These are phyloP conservation scores for Cassiopea andromeda DNA, from an alignment of 30 jellyfish, hydroid and myxozoan species.

Conservation along the genomic window DNA sequence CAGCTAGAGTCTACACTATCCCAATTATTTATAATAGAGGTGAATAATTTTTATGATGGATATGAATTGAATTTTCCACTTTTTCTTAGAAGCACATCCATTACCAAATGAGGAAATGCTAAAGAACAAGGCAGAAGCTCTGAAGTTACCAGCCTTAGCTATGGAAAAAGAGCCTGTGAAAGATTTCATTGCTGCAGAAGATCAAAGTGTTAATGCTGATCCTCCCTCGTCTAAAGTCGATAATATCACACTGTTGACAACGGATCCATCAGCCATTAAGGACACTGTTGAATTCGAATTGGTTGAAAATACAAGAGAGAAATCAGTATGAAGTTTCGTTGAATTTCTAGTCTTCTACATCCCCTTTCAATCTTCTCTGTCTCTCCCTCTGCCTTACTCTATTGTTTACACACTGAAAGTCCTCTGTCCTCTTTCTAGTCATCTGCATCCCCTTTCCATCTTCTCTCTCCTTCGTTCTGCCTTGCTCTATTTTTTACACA, in stretches of 20 bases:
- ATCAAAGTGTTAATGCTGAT: neutral
- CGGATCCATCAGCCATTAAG: slow-evolving; percentile 65
- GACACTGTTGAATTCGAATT: slow-evolving; percentile 10
- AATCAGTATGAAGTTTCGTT: slow-evolving; percentile 6
- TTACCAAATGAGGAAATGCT: neutral
- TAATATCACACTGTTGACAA: slow-evolving; percentile 32
- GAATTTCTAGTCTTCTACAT: too few species aligned
- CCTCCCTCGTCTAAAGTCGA: slow-evolving; percentile 1
- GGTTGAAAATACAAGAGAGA: neutral
- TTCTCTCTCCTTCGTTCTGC: too few species aligned
- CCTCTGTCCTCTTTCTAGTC: too few species aligned
- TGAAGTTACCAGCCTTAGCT: slow-evolving; percentile 13
- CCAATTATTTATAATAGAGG: too few species aligned
- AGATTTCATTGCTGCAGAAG: neutral
- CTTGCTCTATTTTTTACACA: too few species aligned
- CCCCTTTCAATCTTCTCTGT: too few species aligned
- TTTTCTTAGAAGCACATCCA: neutral
- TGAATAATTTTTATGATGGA: too few species aligned
- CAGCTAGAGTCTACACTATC: too few species aligned
- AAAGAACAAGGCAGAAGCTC: slow-evolving; percentile 8
- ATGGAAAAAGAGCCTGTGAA: neutral
- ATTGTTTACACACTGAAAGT: too few species aligned
- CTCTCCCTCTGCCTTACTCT: too few species aligned
- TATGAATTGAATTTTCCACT: neutral
- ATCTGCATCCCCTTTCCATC: too few species aligned